phyloP scores from a whole-genome alignment of 2,797 vertebrate genomes.

The Eleutherodactylus coqui region DNA sequence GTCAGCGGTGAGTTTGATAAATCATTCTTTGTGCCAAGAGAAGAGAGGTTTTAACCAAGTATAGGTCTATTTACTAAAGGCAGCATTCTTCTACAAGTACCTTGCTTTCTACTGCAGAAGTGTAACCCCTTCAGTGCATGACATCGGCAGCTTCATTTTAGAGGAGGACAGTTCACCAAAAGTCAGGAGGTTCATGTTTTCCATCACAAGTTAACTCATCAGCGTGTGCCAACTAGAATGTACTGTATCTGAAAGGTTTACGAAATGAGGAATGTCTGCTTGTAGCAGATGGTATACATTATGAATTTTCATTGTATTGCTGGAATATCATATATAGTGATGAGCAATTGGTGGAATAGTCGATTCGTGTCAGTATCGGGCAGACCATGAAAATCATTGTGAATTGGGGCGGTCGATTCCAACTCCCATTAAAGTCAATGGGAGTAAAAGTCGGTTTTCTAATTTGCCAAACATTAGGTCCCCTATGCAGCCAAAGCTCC shows the following conservation, averaged over 20 bases:
- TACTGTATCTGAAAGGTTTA: neutral
- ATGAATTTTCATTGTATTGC: neutral
- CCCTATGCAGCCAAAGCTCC: too few species aligned
- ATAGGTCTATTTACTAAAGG: slow-evolving; percentile 26
- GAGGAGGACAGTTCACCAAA: neutral
- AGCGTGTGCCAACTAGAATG: neutral
- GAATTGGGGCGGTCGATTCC: too few species aligned
- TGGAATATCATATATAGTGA: neutral
- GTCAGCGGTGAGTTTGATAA: slow-evolving; percentile 41
- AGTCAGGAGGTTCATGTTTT: neutral
- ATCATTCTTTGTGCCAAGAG: slow-evolving; percentile 35
- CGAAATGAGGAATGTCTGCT: neutral
- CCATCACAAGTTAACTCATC: neutral
- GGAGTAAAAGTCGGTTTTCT: too few species aligned
- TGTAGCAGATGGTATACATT: neutral
- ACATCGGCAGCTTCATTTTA: neutral
- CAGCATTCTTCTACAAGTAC: neutral
- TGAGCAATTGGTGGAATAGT: too few species aligned
- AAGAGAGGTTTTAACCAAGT: slow-evolving; percentile 30
- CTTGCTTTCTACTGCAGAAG: neutral
- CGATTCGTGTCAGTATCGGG: too few species aligned
- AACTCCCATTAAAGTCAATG: too few species aligned
- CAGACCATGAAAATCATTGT: too few species aligned
- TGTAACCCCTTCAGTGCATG: neutral
- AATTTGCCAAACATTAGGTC: too few species aligned